These are phyloP conservation scores for Drosophila nr. fundita DNA, from an alignment of 2,888 invertebrate genomes.

Conservation along the genomic window DNA sequence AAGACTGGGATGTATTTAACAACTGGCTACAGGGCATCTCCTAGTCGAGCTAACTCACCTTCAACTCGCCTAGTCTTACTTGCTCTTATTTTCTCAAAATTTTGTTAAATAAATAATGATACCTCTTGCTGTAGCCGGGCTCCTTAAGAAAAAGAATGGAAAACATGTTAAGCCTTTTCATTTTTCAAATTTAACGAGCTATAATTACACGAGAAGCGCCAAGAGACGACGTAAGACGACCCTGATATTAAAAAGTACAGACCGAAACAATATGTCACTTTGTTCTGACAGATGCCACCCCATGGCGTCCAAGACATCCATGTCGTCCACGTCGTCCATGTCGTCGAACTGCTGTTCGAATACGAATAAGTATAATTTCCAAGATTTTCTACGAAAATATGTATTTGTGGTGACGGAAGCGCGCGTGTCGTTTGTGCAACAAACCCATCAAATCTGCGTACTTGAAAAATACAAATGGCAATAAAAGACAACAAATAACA, in stretches of 20 bases:
- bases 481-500: slow-evolving; percentile 16
- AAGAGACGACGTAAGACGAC: slow-evolving; percentile 50
- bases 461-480: slow-evolving; percentile 23
- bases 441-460: slow-evolving; percentile 22
- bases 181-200: slow-evolving; percentile 58
- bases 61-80: background rate
- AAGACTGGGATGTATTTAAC: background rate
- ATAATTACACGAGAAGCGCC: slow-evolving; percentile 42
- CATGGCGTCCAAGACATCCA: slow-evolving; percentile 34
- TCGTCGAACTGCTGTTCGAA: slow-evolving; percentile 47
- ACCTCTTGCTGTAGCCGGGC: background rate
- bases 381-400: slow-evolving; percentile 52
- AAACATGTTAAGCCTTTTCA: slow-evolving; percentile 25
- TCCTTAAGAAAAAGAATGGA: background rate
- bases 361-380: slow-evolving; percentile 37
- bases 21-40: background rate
- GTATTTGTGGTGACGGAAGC: slow-evolving; percentile 64
- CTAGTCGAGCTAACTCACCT: background rate
- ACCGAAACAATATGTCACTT: slow-evolving; percentile 63
- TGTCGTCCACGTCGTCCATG: slow-evolving; percentile 25
- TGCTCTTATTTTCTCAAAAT: background rate
- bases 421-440: slow-evolving; percentile 63
- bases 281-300: slow-evolving; percentile 54
- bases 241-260: slow-evolving; percentile 63
- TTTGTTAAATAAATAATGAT: slow-evolving; percentile 2